These are phyloP conservation scores for Thinocorus orbignyianus DNA, from an alignment of 2,113 vertebrate genomes.

Conservation along the genomic window DNA sequence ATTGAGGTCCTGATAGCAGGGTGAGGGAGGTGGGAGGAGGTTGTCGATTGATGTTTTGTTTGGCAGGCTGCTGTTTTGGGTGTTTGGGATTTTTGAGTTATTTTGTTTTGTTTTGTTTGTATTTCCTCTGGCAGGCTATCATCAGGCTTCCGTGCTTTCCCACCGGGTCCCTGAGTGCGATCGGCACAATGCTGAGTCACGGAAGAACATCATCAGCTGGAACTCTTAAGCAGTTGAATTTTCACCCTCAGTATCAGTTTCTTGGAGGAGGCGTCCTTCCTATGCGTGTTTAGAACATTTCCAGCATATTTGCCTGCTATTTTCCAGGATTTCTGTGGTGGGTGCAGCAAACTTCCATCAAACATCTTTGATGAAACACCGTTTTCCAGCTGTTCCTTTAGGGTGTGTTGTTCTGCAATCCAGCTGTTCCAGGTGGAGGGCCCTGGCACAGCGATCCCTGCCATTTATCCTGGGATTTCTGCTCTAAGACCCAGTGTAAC, in stretches of 20 bases:
- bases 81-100: background rate
- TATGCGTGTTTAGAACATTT: fast-evolving
- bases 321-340: background rate
- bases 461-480: background rate
- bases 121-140: background rate
- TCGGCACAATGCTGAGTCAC: background rate
- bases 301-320: fast-evolving
- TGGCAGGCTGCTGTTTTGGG: background rate
- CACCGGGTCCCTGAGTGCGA: background rate
- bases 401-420: background rate
- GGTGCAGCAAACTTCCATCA: background rate
- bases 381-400: background rate
- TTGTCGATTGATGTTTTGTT: background rate
- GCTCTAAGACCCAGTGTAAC: background rate
- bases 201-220: background rate
- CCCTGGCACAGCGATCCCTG: background rate
- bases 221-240: background rate
- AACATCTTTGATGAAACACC: background rate
- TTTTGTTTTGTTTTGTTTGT: background rate
- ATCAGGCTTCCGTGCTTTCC: background rate
- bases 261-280: background rate
- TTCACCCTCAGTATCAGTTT: background rate
- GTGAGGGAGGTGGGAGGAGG: too few species aligned
- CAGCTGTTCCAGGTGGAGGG: background rate
- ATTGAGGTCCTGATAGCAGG: background rate